These are phyloP conservation scores for Hermetia illucens DNA, from an alignment of 1,140 invertebrate species.

Conservation along the genomic window DNA sequence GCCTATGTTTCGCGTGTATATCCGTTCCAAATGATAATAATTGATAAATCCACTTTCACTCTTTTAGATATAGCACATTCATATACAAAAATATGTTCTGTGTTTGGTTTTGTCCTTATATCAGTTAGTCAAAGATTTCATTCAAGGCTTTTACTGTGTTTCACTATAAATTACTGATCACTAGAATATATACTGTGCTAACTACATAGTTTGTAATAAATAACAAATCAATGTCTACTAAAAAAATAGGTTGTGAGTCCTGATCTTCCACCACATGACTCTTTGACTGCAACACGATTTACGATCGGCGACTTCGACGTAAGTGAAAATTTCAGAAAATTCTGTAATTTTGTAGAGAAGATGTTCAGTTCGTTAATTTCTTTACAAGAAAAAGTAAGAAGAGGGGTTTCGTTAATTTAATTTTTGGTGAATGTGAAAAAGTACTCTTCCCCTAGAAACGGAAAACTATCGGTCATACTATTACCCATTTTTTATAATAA, in stretches of 20 bases:
- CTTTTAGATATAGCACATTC: too few relatives aligned
- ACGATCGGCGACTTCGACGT: conserved; percentile 47
- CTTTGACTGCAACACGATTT: conserved; percentile 40
- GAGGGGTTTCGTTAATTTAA: neutral
- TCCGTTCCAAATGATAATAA: too few relatives aligned
- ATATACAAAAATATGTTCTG: too few relatives aligned
- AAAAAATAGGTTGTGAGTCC: conserved; percentile 38
- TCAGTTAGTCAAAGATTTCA: too few relatives aligned
- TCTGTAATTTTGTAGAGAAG: too few relatives aligned
- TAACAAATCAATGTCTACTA: conserved; percentile 3
- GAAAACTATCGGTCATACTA: neutral
- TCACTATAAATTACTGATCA: too few relatives aligned
- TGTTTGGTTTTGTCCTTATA: too few relatives aligned
- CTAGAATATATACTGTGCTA: neutral
- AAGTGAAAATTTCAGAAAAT: conserved; percentile 21
- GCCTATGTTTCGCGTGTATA: too few relatives aligned
- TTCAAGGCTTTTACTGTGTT: too few relatives aligned
- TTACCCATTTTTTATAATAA: neutral
- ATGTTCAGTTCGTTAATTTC: too few relatives aligned
- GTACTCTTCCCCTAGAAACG: neutral
- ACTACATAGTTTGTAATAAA: neutral
- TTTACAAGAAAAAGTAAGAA: too few relatives aligned
- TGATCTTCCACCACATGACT: conserved; percentile 40
- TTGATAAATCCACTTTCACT: too few relatives aligned
- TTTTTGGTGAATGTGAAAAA: neutral